These are phyloP conservation scores for Ellobium chinense DNA, from an alignment of 2,888 invertebrate genomes.

Conservation along the genomic window DNA sequence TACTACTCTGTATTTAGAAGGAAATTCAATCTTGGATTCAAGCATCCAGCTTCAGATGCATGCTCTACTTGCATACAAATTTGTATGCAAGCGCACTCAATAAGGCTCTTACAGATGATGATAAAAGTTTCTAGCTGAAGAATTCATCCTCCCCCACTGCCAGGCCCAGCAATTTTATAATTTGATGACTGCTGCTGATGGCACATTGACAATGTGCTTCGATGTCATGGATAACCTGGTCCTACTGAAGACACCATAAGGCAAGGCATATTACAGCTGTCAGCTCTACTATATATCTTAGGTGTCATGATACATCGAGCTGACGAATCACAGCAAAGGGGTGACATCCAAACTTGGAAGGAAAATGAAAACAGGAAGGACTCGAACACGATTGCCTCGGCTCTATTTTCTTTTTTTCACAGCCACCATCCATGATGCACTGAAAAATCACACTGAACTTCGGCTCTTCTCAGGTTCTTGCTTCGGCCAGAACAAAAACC, in stretches of 20 bases:
- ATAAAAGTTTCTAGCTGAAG: not conserved
- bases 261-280: conserved; percentile 11
- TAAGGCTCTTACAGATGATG: too few species aligned
- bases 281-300: conserved; percentile 22
- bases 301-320: not conserved
- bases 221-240: conserved; percentile 48
- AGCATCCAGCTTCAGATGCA: conserved; percentile 34
- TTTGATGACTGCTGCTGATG: too few species aligned
- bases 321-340: not conserved
- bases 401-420: not conserved
- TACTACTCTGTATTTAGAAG: conserved; percentile 24
- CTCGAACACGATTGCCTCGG: conserved; percentile 5
- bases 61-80: conserved; percentile 28
- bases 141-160: conserved; percentile 25
- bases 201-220: conserved; percentile 33
- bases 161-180: conserved; percentile 29
- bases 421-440: not conserved
- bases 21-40: conserved; percentile 39
- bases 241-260: conserved; percentile 25
- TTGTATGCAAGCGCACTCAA: too few species aligned
- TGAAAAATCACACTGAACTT: not conserved
- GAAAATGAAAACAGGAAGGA: conserved; percentile 8
- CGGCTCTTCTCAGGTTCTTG: not conserved
- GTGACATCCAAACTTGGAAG: not conserved
- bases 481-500: conserved; percentile 11